Evolutionary conservation across 2,113 vertebrate species (phyloP).

Genomic region (Toxostoma redivivum): DNA sequence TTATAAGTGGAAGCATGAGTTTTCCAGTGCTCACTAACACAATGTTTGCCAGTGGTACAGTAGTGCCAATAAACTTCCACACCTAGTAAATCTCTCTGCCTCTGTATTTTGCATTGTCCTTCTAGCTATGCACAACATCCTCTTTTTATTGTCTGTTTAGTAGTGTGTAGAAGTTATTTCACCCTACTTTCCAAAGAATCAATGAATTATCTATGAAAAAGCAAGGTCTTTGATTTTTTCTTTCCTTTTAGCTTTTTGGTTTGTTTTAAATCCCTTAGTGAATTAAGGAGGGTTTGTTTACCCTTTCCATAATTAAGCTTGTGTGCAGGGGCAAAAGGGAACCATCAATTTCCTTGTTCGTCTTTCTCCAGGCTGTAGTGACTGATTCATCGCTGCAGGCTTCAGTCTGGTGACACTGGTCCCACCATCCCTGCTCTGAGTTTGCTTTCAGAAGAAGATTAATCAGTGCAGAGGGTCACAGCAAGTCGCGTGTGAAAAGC

Average conservation of each 20-base stretch:
- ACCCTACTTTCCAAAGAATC: neutral
- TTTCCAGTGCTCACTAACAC: accelerated
- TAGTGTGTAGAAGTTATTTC: neutral
- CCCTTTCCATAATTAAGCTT: neutral
- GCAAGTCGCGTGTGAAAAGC: neutral
- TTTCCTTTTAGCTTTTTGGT: neutral
- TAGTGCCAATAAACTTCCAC: neutral
- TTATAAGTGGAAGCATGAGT: neutral
- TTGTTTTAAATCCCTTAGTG: neutral
- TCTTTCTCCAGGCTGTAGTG: neutral
- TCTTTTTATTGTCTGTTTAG: neutral
- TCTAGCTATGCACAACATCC: neutral
- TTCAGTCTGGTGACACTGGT: neutral
- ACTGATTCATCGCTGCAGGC: neutral
- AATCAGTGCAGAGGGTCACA: neutral
- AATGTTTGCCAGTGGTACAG: neutral
- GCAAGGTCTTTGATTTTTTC: neutral
- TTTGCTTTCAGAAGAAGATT: neutral
- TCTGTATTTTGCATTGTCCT: neutral
- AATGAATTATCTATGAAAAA: neutral
- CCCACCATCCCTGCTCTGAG: neutral
- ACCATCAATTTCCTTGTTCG: neutral
- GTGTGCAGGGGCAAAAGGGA: neutral
- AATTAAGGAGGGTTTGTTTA: slow-evolving; percentile 12
- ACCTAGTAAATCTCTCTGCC: neutral